Conservation (phyloP, 2,113 vertebrate species). For the Ictalurus punctatus region DNA sequence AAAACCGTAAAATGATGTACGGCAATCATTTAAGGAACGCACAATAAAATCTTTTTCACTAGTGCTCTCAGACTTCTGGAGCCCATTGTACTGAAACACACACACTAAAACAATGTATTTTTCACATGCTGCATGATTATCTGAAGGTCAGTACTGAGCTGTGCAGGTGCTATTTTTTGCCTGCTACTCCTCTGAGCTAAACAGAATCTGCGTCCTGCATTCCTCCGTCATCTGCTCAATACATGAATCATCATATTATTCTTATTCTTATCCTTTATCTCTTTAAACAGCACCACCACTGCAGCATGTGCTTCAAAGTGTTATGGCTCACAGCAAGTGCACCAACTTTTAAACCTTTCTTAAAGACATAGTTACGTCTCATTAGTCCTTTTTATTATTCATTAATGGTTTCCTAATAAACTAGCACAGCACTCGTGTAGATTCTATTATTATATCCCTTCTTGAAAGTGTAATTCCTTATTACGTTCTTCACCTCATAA, state of each 20-base stretch:
- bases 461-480: neutral
- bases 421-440: neutral
- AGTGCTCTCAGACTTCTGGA: neutral
- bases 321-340: neutral
- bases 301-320: neutral
- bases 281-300: neutral
- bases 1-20: neutral
- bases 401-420: neutral
- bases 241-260: slow-evolving; percentile 36
- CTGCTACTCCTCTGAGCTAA: neutral
- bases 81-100: neutral
- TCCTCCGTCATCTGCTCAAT: slow-evolving; percentile 19
- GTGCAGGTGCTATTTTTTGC: slow-evolving; percentile 4
- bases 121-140: neutral
- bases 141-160: slow-evolving; percentile 16
- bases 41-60: neutral
- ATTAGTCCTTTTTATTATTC: neutral
- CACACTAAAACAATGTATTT: slow-evolving; percentile 3
- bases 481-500: neutral
- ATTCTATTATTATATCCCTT: neutral
- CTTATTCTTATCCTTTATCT: neutral
- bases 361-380: neutral
- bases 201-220: slow-evolving; percentile 5
- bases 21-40: too few species aligned
- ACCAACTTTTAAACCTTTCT: neutral